A percentile compares a stretch with the other conserved stretches of the same genome.
phyloP scores from a whole-genome alignment of 2,797 vertebrate genomes.

The Chrosomus eos region DNA sequence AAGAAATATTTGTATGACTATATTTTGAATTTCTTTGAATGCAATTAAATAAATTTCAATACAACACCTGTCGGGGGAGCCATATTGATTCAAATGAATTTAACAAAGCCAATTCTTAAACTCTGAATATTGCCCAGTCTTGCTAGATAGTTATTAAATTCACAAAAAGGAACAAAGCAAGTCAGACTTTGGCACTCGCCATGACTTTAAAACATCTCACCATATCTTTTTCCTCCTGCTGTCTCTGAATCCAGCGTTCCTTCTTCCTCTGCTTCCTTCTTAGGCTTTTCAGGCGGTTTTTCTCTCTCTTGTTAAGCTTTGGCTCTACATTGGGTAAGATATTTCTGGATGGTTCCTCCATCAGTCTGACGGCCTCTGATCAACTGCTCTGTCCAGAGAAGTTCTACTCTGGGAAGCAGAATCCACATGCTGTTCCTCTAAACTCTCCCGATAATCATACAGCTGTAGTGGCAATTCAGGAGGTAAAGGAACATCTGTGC shows the following conservation, averaged over 20 bases:
- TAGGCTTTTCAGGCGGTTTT: conserved; percentile 82
- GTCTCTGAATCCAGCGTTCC: conserved; percentile 76
- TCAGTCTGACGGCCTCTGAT: conserved; percentile 20
- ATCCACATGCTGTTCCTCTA: background rate
- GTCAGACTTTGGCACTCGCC: background rate
- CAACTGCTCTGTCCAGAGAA: conserved; percentile 16
- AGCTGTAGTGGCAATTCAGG: conserved; percentile 1
- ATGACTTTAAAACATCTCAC: conserved; percentile 51
- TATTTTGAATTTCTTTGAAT: background rate
- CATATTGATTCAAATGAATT: background rate
- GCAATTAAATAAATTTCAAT: background rate
- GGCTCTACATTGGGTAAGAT: conserved; percentile 57
- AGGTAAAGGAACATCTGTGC: background rate
- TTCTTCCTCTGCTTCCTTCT: conserved; percentile 81
- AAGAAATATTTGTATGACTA: background rate
- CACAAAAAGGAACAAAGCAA: background rate
- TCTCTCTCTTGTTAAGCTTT: conserved; percentile 80
- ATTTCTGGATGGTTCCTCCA: conserved; percentile 30
- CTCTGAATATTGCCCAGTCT: background rate
- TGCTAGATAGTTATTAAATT: background rate
- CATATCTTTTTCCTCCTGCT: conserved; percentile 68
- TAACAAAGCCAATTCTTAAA: background rate
- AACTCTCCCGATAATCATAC: conserved; percentile 19
- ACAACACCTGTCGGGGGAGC: background rate
- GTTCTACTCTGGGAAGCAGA: background rate